Evolutionary conservation across 2,888 invertebrate species (phyloP).

Genomic region (Candidula unifasciata): DNA sequence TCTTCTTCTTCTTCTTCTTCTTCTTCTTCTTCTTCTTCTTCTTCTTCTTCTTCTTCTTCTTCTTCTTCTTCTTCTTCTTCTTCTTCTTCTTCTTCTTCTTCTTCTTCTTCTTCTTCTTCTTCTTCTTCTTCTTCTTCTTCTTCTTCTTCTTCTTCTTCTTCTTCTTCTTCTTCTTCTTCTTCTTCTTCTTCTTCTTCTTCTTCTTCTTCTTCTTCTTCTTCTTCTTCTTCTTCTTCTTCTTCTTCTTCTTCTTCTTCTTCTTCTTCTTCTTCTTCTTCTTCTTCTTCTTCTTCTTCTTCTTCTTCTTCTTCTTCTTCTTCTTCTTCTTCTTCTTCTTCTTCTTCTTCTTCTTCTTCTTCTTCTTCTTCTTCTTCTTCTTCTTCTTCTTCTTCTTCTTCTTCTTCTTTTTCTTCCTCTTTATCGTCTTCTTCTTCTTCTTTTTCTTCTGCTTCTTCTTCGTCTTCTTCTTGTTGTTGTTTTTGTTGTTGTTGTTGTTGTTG

Average conservation of each 20-base stretch:
- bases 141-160: neutral
- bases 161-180: neutral
- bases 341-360: neutral
- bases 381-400: neutral
- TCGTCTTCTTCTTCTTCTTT: too few relatives aligned
- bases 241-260: neutral
- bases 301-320: neutral
- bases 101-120: neutral
- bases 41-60: neutral
- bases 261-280: neutral
- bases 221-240: neutral
- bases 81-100: neutral
- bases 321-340: neutral
- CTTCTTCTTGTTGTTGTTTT: too few relatives aligned
- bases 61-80: neutral
- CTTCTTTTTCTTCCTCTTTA: too few relatives aligned
- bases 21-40: too few relatives aligned
- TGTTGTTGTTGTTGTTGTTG: too few relatives aligned
- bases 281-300: neutral
- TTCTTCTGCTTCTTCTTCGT: too few relatives aligned
- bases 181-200: neutral
- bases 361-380: neutral
- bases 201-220: neutral
- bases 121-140: neutral
- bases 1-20: neutral